Evolutionary conservation across 2,113 vertebrate species (phyloP).

Genomic region (Piaya cayana): DNA sequence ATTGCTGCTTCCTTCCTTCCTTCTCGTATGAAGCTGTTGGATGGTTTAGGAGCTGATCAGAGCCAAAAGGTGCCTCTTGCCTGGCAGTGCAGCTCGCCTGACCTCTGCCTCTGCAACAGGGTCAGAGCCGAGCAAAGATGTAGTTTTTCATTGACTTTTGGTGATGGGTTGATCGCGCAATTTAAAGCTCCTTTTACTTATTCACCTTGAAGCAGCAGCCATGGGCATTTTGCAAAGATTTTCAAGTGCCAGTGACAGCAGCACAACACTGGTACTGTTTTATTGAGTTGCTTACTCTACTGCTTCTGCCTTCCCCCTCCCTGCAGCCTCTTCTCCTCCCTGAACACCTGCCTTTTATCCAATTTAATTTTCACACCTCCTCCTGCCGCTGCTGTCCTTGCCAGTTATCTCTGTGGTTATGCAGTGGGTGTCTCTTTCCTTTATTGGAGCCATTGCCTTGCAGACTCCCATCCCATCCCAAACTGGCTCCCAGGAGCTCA

Average conservation of each 20-base stretch:
- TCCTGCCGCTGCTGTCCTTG: conserved; percentile 1
- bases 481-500: not conserved
- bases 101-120: not conserved
- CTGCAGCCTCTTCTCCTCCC: not conserved
- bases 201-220: not conserved
- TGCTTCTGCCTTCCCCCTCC: not conserved
- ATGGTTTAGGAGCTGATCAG: not conserved
- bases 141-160: not conserved
- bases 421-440: not conserved
- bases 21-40: not conserved
- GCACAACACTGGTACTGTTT: not conserved
- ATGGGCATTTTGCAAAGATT: not conserved
- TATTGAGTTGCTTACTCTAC: not conserved
- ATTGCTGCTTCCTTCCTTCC: not conserved
- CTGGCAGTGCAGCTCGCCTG: not conserved
- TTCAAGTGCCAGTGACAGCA: not conserved
- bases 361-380: conserved; percentile 68
- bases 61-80: not conserved
- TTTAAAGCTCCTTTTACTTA: not conserved
- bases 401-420: not conserved
- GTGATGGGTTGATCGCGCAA: not conserved
- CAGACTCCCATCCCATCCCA: not conserved
- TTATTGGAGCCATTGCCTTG: not conserved
- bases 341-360: conserved; percentile 51
- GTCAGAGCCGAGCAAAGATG: accelerated